A percentile compares a stretch with the other conserved stretches of the same genome.
Evolutionary conservation across 2,888 invertebrate genomes (phyloP).

Genomic region (Isotomurus palustris): DNA sequence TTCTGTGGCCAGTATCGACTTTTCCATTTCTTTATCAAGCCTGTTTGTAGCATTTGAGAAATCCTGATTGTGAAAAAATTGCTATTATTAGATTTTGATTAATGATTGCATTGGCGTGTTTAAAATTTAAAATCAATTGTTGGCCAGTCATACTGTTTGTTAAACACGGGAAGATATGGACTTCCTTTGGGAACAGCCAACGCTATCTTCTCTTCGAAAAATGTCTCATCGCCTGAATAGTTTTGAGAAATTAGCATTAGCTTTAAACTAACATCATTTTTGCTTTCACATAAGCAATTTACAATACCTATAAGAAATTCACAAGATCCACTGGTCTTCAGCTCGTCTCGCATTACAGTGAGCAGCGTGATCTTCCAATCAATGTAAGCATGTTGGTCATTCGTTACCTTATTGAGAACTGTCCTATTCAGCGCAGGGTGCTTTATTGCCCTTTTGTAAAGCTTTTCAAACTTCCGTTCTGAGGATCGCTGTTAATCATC

Average conservation of each 20-base stretch:
- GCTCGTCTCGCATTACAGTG: slow-evolving; percentile 66
- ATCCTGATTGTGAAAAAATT: slow-evolving; percentile 56
- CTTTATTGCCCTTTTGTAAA: slow-evolving; percentile 58
- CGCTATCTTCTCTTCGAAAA: slow-evolving; percentile 72
- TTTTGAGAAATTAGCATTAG: background rate
- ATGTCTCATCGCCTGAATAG: slow-evolving; percentile 63
- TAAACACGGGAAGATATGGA: slow-evolving; percentile 70
- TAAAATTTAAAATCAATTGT: no score
- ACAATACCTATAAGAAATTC: slow-evolving; percentile 55
- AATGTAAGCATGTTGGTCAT: slow-evolving; percentile 66
- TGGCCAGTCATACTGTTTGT: slow-evolving; percentile 71
- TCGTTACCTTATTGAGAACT: slow-evolving; percentile 59
- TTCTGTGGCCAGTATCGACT: slow-evolving; percentile 68
- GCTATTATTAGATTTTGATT: background rate
- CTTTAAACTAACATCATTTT: no score
- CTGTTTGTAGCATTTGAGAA: slow-evolving; percentile 74
- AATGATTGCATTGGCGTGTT: slow-evolving; percentile 1
- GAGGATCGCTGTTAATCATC: slow-evolving; percentile 55
- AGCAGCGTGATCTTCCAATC: slow-evolving; percentile 76
- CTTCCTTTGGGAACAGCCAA: slow-evolving; percentile 69
- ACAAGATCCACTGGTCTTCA: slow-evolving; percentile 63
- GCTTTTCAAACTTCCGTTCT: slow-evolving; percentile 57
- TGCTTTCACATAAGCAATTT: background rate
- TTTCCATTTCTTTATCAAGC: slow-evolving; percentile 78
- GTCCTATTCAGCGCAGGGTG: slow-evolving; percentile 53